Evolutionary conservation across 2,888 invertebrate species (phyloP).

Genomic region (Amiota minor): DNA sequence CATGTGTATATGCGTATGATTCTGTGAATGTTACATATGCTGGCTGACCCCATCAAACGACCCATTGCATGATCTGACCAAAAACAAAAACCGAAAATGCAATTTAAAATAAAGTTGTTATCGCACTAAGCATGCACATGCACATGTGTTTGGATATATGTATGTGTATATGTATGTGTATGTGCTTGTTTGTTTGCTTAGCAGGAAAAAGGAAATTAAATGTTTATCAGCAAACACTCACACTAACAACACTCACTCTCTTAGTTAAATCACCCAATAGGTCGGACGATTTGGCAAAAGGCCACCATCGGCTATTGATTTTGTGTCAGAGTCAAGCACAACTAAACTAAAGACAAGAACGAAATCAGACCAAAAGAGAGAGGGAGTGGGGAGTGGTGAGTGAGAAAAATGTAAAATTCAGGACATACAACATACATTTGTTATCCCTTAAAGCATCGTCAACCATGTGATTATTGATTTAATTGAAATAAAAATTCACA

Average conservation of each 20-base stretch:
- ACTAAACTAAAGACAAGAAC: not conserved
- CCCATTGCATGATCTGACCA: not conserved
- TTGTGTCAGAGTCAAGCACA: not conserved
- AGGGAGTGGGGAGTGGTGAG: not conserved
- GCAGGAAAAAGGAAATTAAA: constrained; percentile 43
- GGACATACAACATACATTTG: too few relatives aligned
- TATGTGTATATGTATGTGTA: not conserved
- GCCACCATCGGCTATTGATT: constrained; percentile 10
- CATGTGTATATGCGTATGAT: not conserved
- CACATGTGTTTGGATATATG: constrained; percentile 17
- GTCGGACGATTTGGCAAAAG: not conserved
- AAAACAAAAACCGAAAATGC: constrained; percentile 16
- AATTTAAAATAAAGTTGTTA: constrained; percentile 21
- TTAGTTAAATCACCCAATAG: not conserved
- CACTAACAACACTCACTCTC: not conserved
- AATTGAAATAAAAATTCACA: constrained; percentile 10
- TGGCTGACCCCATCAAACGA: not conserved
- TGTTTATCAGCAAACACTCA: constrained; percentile 33
- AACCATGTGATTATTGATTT: constrained; percentile 5
- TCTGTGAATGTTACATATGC: not conserved
- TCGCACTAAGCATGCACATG: constrained; percentile 3
- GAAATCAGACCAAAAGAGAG: not conserved
- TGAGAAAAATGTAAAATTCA: not conserved
- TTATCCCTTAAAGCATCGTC: not conserved
- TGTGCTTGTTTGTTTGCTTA: not conserved